Evolutionary conservation across 2,113 vertebrate genomes (phyloP).

Genomic region (Chaetodon trifascialis): DNA sequence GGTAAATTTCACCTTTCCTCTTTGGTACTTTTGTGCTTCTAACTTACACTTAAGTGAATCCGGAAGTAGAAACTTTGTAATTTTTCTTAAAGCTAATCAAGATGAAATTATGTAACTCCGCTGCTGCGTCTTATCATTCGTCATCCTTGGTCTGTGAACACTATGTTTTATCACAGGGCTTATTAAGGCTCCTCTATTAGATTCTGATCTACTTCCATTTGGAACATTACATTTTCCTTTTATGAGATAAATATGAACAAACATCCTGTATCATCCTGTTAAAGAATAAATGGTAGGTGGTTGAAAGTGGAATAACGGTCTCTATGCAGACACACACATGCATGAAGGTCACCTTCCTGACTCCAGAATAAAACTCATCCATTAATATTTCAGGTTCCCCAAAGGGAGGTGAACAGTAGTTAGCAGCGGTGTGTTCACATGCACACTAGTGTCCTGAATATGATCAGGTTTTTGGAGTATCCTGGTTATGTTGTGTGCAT

Average conservation of each 20-base stretch:
- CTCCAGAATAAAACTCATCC: constrained; percentile 70
- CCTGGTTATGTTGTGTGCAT: too few relatives aligned
- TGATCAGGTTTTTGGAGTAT: too few relatives aligned
- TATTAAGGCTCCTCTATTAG: neutral
- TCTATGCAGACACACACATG: constrained; percentile 35
- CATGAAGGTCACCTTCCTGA: constrained; percentile 73
- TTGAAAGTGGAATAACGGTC: constrained; percentile 29
- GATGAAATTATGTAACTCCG: constrained; percentile 34
- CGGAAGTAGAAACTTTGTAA: constrained; percentile 4
- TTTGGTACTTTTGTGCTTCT: neutral
- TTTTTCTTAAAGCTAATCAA: constrained; percentile 15
- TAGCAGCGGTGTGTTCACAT: constrained; percentile 17
- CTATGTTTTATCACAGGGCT: constrained; percentile 6
- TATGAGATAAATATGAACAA: constrained; percentile 9
- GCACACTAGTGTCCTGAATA: too few relatives aligned
- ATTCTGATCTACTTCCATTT: neutral
- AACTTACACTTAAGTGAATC: neutral
- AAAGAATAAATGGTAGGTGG: constrained; percentile 9
- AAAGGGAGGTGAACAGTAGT: constrained; percentile 52
- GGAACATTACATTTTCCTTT: neutral
- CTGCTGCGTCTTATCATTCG: constrained; percentile 9
- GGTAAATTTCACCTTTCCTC: neutral
- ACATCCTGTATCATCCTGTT: neutral
- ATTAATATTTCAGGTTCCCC: constrained; percentile 74
- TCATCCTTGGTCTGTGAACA: constrained; percentile 5